Evolutionary conservation across 1,140 invertebrate species (phyloP), one percentile per base, ranked within the genome.

Genomic region (Eulimnadia texana): DNA sequence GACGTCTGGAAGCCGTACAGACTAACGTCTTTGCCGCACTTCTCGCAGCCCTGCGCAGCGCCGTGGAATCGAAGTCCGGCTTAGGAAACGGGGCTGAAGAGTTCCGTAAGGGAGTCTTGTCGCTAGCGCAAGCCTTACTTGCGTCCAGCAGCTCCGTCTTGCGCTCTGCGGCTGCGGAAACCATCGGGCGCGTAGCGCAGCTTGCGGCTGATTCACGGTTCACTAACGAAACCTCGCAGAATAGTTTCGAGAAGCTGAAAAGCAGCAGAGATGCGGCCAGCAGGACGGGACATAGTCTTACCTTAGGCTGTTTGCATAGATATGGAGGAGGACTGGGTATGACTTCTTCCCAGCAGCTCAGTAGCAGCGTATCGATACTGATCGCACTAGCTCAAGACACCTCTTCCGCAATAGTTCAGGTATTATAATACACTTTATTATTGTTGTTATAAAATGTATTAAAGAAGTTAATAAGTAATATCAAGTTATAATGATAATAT

Each of bases 1-100:
- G 82, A 1, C 79, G 91, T 20, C 90, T 94, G 71, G 93, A 98
- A 72, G 93, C 93, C 1, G 86, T 98, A 20, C 93, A 97, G 71
- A 88, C 96, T 74, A 99, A 99, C 73, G 88, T 98, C 53, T 95
- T 98, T 70, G 92, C 93, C 16, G 92, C 93, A 6, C 74, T 98
- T 2, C 73, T 98, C 22, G 85, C 88, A 68, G 90, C 92, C 6
- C 74, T 98, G 29, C 91, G 93, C 72, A 85, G 85, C 23, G 73
- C 96, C 2, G 87, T 89, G 3, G 93, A 96, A 65, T 81, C 82
- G 20, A 96, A 96, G 77, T 82, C 82, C 6, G 82, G 80, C 24
- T 79, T 95, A 52, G 90, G 89, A 28, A 10, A 23, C 51, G 53
- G 53, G 6, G 60, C 24, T 16, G 60, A 61, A 2, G 60, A 61